These are phyloP conservation scores for Diorhabda carinulata DNA, from an alignment of 1,140 invertebrate genomes.

Conservation along the genomic window DNA sequence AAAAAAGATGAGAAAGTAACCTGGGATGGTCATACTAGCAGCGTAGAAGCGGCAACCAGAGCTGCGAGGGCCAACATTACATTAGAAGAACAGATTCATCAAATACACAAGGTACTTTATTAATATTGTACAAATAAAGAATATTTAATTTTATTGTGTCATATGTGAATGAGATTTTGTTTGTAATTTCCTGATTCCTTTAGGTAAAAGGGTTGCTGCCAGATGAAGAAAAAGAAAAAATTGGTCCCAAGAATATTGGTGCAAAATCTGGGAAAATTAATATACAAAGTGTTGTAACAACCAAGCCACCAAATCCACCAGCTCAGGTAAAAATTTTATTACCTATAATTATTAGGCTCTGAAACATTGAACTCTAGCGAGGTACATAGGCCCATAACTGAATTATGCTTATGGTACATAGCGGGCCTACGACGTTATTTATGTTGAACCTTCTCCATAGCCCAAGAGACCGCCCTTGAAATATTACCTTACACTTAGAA, in stretches of 20 bases:
- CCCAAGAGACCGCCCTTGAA: too few relatives aligned
- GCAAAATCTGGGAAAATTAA: conserved; percentile 42
- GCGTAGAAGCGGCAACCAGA: conserved; percentile 84
- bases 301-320: conserved; percentile 50
- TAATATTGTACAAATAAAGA: background rate
- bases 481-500: too few relatives aligned
- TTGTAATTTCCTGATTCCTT: background rate
- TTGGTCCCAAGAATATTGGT: conserved; percentile 73
- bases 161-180: background rate
- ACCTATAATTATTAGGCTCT: too few relatives aligned
- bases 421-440: too few relatives aligned
- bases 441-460: too few relatives aligned
- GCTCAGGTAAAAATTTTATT: too few relatives aligned
- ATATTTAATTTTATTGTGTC: background rate
- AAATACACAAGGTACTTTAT: conserved; percentile 77
- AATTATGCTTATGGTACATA: too few relatives aligned
- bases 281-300: conserved; percentile 34
- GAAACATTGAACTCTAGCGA: too few relatives aligned
- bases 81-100: conserved; percentile 94
- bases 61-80: conserved; percentile 94
- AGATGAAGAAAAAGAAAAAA: conserved; percentile 92
- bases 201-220: conserved; percentile 83
- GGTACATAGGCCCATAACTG: too few relatives aligned
- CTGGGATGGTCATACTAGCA: conserved; percentile 98
- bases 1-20: conserved; percentile 86